Percentiles rank a stretch among this genome's conserved stretches.
phyloP scores from a whole-genome alignment of 2,113 vertebrate species.

The Rhabdornis inornatus region DNA sequence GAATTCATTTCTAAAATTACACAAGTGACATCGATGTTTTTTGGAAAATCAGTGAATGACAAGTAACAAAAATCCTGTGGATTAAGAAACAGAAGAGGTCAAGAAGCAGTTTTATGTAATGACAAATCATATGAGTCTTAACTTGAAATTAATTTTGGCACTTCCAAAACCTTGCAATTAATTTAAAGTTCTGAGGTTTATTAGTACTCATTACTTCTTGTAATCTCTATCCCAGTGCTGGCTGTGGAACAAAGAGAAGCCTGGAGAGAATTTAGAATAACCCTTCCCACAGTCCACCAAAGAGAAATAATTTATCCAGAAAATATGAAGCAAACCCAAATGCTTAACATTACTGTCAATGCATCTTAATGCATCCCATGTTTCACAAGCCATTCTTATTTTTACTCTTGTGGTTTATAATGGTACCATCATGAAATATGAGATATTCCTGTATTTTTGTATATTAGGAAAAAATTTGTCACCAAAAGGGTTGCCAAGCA shows the following conservation, averaged over 20 bases:
- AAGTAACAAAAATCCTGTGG: neutral
- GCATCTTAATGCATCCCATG: neutral
- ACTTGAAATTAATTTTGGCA: neutral
- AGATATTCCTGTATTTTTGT: neutral
- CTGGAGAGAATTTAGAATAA: neutral
- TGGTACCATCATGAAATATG: neutral
- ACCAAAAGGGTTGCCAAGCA: neutral
- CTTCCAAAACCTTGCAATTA: neutral
- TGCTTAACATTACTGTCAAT: neutral
- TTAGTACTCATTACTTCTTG: neutral
- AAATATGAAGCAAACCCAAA: neutral
- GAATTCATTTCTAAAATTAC: constrained; percentile 25
- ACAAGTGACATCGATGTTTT: neutral
- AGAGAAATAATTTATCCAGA: neutral
- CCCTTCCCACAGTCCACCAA: neutral
- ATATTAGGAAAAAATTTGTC: neutral
- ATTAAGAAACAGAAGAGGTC: neutral
- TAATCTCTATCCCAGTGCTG: neutral
- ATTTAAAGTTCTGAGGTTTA: neutral
- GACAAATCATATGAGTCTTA: neutral
- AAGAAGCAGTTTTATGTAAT: neutral
- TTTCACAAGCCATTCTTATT: neutral
- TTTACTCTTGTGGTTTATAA: neutral
- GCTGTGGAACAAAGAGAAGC: neutral
- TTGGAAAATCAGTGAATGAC: neutral